These are phyloP conservation scores for Dicerorhinus sumatrensis DNA, from an alignment of 2,113 vertebrate genomes.

Conservation along the genomic window DNA sequence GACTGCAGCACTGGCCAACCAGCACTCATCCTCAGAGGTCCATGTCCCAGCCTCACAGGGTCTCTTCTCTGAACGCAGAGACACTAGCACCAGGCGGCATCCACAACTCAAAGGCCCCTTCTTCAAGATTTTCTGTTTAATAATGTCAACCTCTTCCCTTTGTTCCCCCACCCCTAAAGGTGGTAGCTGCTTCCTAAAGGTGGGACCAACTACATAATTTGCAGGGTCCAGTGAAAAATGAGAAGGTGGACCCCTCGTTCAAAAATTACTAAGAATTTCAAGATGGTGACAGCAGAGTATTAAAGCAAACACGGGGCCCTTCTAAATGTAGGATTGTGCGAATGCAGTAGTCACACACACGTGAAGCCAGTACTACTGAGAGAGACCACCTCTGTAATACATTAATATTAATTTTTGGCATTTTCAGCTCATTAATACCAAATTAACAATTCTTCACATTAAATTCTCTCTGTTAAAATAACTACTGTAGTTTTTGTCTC, in stretches of 20 bases:
- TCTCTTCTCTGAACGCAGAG: background rate
- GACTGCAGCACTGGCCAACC: background rate
- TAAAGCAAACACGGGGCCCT: background rate
- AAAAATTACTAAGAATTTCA: constrained; percentile 11
- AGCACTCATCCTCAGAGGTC: background rate
- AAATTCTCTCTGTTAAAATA: background rate
- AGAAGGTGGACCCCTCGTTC: background rate
- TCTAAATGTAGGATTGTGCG: background rate
- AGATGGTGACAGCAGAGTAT: background rate
- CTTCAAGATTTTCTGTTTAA: background rate
- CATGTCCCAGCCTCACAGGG: background rate
- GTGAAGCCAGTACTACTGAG: background rate
- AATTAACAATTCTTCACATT: background rate
- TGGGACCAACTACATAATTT: background rate
- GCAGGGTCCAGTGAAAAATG: background rate
- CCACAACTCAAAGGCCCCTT: background rate
- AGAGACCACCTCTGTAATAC: background rate
- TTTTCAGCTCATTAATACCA: background rate
- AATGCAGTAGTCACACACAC: background rate
- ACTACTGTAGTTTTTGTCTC: background rate
- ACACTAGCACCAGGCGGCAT: background rate
- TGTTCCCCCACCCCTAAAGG: background rate
- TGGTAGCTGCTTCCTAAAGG: background rate
- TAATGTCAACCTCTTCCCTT: background rate
- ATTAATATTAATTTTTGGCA: background rate